Conservation (phyloP, 2,888 invertebrate species). For the Buathra laborator region DNA sequence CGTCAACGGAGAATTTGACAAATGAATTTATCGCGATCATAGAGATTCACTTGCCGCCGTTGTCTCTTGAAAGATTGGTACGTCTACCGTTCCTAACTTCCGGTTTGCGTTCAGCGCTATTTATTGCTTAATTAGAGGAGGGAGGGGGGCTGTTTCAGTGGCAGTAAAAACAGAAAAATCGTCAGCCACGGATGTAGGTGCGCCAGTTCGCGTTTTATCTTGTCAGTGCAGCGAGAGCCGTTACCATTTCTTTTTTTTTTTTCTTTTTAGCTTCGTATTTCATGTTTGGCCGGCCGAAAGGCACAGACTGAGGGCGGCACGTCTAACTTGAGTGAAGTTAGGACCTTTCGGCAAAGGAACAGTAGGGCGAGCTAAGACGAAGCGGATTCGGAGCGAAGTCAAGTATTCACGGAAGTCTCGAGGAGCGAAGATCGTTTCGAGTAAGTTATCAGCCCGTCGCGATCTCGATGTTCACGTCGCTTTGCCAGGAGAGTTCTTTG, state of each 20-base stretch:
- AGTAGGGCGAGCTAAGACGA: slow-evolving; percentile 6
- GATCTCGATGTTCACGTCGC: slow-evolving; percentile 51
- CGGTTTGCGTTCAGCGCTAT: slow-evolving; percentile 66
- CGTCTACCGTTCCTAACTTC: slow-evolving; percentile 70
- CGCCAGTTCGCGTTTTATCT: slow-evolving; percentile 24
- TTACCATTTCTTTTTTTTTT: not conserved
- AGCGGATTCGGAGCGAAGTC: slow-evolving; percentile 18
- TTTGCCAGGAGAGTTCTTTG: slow-evolving; percentile 42
- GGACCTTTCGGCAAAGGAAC: not conserved
- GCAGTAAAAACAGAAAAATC: slow-evolving; percentile 8
- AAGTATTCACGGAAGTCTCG: slow-evolving; percentile 43
- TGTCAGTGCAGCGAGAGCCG: not conserved
- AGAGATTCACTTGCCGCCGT: slow-evolving; percentile 10
- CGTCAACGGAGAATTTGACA: slow-evolving; percentile 6
- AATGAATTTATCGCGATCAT: slow-evolving; percentile 14
- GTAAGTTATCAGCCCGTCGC: slow-evolving; percentile 53
- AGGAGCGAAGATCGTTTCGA: slow-evolving; percentile 48
- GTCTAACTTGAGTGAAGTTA: not conserved
- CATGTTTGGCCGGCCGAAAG: slow-evolving; percentile 1
- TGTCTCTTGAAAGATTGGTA: slow-evolving; percentile 15
- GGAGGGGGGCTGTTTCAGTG: not conserved
- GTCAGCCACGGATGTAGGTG: slow-evolving; percentile 20
- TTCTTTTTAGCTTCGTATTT: slow-evolving; percentile 4
- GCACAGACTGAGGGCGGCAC: not conserved
- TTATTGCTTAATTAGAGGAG: slow-evolving; percentile 77